Conservation (phyloP, 2,797 vertebrate genomes). For the Podarcis lilfordi region DNA sequence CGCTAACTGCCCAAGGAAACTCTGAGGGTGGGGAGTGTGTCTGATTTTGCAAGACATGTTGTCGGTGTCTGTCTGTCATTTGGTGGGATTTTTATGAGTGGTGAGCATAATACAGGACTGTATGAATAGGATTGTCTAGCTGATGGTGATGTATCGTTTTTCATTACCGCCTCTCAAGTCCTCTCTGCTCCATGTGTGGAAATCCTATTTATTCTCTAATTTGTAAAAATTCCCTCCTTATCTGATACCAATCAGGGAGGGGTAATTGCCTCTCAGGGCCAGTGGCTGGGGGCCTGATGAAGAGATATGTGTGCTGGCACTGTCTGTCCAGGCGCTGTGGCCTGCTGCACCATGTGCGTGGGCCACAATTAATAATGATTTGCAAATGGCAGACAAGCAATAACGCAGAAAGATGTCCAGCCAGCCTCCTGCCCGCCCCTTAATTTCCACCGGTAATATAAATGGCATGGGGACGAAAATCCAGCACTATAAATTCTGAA, state of each 20-base stretch:
- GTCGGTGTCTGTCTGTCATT: constrained; percentile 68
- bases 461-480: constrained; percentile 84
- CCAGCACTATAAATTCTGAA: constrained; percentile 85
- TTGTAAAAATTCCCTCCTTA: constrained; percentile 97
- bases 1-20: background rate
- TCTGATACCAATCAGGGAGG: constrained; percentile 97
- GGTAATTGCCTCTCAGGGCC: constrained; percentile 96
- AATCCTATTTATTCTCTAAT: constrained; percentile 99
- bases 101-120: constrained; percentile 94
- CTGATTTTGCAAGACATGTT: constrained; percentile 24
- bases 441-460: constrained; percentile 87
- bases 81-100: constrained; percentile 76
- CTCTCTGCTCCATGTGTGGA: constrained; percentile 96
- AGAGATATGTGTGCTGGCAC: constrained; percentile 94
- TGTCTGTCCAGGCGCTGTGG: constrained; percentile 79
- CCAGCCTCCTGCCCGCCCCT: constrained; percentile 81
- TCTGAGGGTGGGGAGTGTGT: background rate
- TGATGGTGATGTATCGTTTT: constrained; percentile 99
- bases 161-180: constrained; percentile 98
- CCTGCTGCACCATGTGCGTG: constrained; percentile 79
- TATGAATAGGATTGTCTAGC: constrained; percentile 96
- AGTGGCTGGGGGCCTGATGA: constrained; percentile 94
- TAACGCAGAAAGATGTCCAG: constrained; percentile 88
- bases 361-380: constrained; percentile 95
- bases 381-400: constrained; percentile 92